Conservation (phyloP, 2,797 vertebrate species). For the Gymnothorax javanicus region DNA sequence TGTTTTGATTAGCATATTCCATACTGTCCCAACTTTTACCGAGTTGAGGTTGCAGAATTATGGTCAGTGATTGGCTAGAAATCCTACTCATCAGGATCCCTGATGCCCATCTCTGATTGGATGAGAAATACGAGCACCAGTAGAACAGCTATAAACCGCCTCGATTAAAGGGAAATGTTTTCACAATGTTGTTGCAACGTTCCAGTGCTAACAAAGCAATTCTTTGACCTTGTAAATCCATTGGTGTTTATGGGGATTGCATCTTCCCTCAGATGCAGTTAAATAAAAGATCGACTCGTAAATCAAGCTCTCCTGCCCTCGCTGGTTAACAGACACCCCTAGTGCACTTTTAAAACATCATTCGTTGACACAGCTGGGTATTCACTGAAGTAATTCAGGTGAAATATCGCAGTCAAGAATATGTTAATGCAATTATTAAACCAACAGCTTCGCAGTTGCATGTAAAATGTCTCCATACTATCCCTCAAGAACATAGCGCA, state of each 20-base stretch:
- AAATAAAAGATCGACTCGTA: not conserved
- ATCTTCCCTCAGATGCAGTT: not conserved
- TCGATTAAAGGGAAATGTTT: not conserved
- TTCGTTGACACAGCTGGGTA: not conserved
- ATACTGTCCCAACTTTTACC: too few relatives aligned
- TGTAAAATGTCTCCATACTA: conserved; percentile 20
- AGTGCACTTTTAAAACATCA: not conserved
- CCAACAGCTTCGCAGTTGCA: not conserved
- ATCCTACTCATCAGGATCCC: too few relatives aligned
- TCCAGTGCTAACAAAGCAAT: too few relatives aligned
- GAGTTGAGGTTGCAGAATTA: too few relatives aligned
- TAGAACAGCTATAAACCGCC: too few relatives aligned
- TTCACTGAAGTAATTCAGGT: not conserved
- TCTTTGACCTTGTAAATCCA: too few relatives aligned
- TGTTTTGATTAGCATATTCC: too few relatives aligned
- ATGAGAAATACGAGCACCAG: not conserved
- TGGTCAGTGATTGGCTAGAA: too few relatives aligned
- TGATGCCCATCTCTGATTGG: too few relatives aligned
- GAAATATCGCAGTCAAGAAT: not conserved
- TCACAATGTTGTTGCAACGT: too few relatives aligned
- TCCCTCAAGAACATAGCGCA: conserved; percentile 9
- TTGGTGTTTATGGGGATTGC: not conserved
- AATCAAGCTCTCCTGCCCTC: not conserved
- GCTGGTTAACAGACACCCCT: not conserved
- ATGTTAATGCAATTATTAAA: not conserved